Conservation (phyloP, 2,888 invertebrate genomes). For the Aphidius colemani region DNA sequence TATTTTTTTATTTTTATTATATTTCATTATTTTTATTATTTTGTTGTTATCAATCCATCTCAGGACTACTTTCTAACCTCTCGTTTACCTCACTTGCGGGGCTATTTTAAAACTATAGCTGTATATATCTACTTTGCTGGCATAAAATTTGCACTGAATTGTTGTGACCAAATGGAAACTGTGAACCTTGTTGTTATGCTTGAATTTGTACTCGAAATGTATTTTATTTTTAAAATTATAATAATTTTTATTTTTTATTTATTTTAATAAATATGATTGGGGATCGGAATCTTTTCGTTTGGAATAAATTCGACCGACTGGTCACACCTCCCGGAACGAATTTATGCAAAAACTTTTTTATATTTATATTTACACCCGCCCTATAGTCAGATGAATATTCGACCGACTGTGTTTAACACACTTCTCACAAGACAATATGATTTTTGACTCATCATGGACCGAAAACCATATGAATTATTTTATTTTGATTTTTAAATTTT, state of each 20-base stretch:
- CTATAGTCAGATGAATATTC: slow-evolving; percentile 14
- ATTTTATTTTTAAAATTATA: neutral
- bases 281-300: too few relatives aligned
- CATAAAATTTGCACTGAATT: too few relatives aligned
- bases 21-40: too few relatives aligned
- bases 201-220: slow-evolving; percentile 20
- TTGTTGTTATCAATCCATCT: slow-evolving; percentile 43
- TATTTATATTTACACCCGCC: slow-evolving; percentile 22
- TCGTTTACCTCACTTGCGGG: too few relatives aligned
- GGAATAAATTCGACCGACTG: slow-evolving; percentile 19
- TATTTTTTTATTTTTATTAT: slow-evolving; percentile 6
- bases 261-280: too few relatives aligned
- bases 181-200: slow-evolving; percentile 7
- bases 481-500: too few relatives aligned
- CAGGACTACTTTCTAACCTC: slow-evolving; percentile 35
- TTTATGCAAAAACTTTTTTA: slow-evolving; percentile 20
- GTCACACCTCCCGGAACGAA: slow-evolving; percentile 18
- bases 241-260: too few relatives aligned
- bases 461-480: neutral
- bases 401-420: neutral
- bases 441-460: neutral
- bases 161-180: too few relatives aligned
- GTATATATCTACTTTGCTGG: too few relatives aligned
- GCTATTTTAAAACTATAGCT: too few relatives aligned
- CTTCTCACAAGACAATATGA: neutral